Conservation (phyloP, 2,113 vertebrate genomes). For the Nanorana parkeri region DNA sequence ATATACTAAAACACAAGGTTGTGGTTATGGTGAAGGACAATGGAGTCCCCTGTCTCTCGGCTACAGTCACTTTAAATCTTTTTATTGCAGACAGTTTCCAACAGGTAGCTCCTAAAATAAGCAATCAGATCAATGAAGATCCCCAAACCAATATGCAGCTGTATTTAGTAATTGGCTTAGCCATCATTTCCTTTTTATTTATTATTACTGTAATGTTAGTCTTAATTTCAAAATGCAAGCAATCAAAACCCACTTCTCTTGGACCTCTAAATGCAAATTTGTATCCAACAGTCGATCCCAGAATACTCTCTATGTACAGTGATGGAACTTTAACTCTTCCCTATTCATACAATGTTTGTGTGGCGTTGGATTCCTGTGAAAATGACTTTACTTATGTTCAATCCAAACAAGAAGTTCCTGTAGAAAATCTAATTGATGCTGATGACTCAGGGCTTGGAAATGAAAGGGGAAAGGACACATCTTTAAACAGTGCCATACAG, state of each 20-base stretch:
- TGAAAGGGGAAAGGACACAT: background rate
- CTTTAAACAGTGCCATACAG: background rate
- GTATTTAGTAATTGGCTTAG: constrained; percentile 61
- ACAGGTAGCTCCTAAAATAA: too few species aligned
- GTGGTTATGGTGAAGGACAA: too few species aligned
- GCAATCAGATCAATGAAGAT: too few species aligned
- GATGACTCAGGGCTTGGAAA: constrained; percentile 53
- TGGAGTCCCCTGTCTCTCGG: too few species aligned
- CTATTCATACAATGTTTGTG: background rate
- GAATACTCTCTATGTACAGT: background rate
- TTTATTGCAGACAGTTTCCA: too few species aligned
- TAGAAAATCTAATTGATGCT: constrained; percentile 56
- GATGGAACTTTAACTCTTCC: constrained; percentile 25
- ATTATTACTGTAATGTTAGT: constrained; percentile 41
- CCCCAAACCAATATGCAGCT: constrained; percentile 37
- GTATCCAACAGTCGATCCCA: constrained; percentile 43
- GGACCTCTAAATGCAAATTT: constrained; percentile 57
- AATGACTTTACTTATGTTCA: constrained; percentile 60
- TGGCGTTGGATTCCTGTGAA: constrained; percentile 53
- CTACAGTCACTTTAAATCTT: too few species aligned
- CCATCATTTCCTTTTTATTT: constrained; percentile 61
- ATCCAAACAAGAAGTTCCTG: constrained; percentile 55
- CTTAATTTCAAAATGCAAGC: background rate
- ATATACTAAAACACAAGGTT: too few species aligned
- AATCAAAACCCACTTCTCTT: background rate